A percentile compares a stretch with the other conserved stretches of the same genome.
Evolutionary conservation across 2,113 vertebrate species (phyloP).

Genomic region (Stictonetta naevosa): DNA sequence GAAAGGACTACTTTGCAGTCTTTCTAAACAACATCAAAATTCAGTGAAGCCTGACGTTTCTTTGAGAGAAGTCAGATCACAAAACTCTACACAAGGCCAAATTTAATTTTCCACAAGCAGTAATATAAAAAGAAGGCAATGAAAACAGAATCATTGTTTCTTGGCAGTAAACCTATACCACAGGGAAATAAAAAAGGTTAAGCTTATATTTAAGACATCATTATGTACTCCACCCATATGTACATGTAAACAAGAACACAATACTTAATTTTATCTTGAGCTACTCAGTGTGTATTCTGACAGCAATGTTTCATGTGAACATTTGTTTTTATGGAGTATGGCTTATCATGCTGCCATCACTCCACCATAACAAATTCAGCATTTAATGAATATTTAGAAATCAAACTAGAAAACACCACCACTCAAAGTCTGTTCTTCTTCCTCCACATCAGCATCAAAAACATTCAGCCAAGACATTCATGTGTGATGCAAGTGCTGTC

Average conservation of each 20-base stretch:
- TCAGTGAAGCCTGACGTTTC: neutral
- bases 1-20: neutral
- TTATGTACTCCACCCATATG: neutral
- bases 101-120: neutral
- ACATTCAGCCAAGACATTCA: neutral
- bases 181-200: neutral
- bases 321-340: neutral
- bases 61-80: neutral
- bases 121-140: neutral
- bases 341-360: neutral
- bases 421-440: neutral
- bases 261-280: neutral
- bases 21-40: neutral
- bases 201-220: neutral
- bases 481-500: neutral
- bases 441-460: neutral
- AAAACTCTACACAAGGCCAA: neutral
- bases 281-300: neutral
- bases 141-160: neutral
- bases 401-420: neutral
- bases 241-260: neutral
- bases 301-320: neutral
- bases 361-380: neutral
- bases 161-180: neutral
- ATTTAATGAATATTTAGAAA: neutral